phyloP scores from a whole-genome alignment of 2,888 invertebrate species.

The Epistrophella euchroma region DNA sequence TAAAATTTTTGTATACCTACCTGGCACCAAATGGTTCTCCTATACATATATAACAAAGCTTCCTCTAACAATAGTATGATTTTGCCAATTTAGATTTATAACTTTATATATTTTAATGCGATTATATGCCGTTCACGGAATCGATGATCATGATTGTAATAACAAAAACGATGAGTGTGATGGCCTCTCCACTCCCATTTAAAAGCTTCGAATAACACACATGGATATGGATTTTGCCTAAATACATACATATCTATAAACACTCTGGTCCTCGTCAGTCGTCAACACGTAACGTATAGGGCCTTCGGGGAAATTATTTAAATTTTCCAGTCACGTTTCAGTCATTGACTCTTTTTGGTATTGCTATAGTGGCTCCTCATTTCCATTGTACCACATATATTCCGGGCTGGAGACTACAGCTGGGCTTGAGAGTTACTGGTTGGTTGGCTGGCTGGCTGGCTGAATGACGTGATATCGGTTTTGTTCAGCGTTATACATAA shows the following conservation, averaged over 20 bases:
- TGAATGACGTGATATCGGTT: slow-evolving; percentile 46
- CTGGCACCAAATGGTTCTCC: background rate
- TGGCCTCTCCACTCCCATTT: slow-evolving; percentile 48
- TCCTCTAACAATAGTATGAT: background rate
- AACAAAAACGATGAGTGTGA: slow-evolving; percentile 52
- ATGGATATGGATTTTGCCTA: slow-evolving; percentile 10
- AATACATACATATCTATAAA: background rate
- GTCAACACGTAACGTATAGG: slow-evolving; percentile 46
- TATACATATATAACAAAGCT: background rate
- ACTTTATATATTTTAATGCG: slow-evolving; percentile 50
- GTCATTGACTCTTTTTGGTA: slow-evolving; percentile 75
- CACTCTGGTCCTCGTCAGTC: slow-evolving; percentile 38
- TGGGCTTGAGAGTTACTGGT: background rate
- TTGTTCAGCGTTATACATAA: slow-evolving; percentile 48
- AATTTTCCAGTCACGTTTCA: slow-evolving; percentile 76
- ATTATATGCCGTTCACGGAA: slow-evolving; percentile 47
- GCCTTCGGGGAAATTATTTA: slow-evolving; percentile 72
- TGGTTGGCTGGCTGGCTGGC: slow-evolving; percentile 11
- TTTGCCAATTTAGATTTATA: slow-evolving; percentile 46
- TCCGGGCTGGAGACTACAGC: slow-evolving; percentile 16
- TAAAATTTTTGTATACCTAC: background rate
- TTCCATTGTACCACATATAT: slow-evolving; percentile 65
- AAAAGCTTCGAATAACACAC: slow-evolving; percentile 7
- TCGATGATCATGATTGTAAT: slow-evolving; percentile 54
- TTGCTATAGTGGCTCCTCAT: slow-evolving; percentile 60